phyloP scores from a whole-genome alignment of 2,888 invertebrate genomes.

The Patella caerulea region DNA sequence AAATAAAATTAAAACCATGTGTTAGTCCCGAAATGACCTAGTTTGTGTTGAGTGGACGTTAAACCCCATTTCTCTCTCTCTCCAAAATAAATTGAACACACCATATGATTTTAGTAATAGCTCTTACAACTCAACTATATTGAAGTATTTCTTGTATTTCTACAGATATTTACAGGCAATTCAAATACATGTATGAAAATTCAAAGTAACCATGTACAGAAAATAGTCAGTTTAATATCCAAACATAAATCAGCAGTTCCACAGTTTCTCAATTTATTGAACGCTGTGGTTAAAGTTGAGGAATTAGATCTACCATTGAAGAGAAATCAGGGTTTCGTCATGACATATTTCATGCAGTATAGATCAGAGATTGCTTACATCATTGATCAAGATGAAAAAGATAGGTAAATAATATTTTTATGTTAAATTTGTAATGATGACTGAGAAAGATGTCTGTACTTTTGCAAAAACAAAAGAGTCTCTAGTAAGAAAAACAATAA shows the following conservation, averaged over 20 bases:
- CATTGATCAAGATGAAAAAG: constrained; percentile 60
- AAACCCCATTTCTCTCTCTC: no score
- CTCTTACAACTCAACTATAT: neutral
- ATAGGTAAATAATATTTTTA: constrained; percentile 44
- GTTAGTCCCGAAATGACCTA: no score
- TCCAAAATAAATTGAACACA: no score
- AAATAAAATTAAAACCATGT: no score
- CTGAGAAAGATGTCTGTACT: neutral
- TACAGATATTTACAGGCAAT: constrained; percentile 69
- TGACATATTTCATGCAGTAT: constrained; percentile 71
- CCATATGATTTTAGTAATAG: no score
- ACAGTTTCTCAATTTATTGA: constrained; percentile 67
- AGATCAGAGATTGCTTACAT: constrained; percentile 63
- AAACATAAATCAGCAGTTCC: constrained; percentile 60
- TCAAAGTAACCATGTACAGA: constrained; percentile 63
- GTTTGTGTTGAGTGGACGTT: no score
- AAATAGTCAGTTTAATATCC: constrained; percentile 63
- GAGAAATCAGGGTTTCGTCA: constrained; percentile 69
- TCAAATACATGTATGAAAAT: constrained; percentile 68
- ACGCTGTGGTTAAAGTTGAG: constrained; percentile 68
- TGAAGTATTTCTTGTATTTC: neutral
- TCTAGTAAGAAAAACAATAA: no score
- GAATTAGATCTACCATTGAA: constrained; percentile 69
- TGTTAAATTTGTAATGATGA: no score
- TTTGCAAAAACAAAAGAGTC: neutral